phyloP scores from a whole-genome alignment of 2,113 vertebrate species.

The Colistium nudipinnis region DNA sequence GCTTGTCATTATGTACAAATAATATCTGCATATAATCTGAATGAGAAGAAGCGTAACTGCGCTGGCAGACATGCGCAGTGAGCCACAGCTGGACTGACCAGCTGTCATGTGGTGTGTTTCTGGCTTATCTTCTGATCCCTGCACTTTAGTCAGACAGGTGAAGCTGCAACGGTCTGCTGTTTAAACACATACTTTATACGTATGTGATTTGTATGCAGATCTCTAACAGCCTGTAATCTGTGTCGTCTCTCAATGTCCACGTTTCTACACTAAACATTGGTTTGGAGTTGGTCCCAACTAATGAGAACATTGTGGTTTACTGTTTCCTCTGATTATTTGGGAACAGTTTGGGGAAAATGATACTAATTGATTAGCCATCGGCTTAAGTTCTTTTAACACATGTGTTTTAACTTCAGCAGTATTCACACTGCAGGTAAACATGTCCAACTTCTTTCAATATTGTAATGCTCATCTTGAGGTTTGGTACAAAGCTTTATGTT shows the following conservation, averaged over 20 bases:
- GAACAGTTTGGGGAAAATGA: too few species aligned
- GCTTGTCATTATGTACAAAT: slow-evolving; percentile 19
- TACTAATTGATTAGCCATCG: too few species aligned
- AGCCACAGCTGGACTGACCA: background rate
- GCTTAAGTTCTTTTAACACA: too few species aligned
- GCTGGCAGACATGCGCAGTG: background rate
- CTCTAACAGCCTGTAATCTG: background rate
- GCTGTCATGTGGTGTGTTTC: background rate
- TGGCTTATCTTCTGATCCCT: background rate
- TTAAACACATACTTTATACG: background rate
- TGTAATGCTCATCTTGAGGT: background rate
- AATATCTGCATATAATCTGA: slow-evolving; percentile 27
- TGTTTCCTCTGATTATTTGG: background rate
- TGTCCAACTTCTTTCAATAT: background rate
- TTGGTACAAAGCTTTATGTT: background rate
- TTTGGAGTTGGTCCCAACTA: background rate
- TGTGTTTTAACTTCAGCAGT: too few species aligned
- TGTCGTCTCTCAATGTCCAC: too few species aligned
- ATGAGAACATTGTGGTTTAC: background rate
- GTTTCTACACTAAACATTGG: background rate
- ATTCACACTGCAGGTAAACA: background rate
- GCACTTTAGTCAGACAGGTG: slow-evolving; percentile 1
- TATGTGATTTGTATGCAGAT: background rate
- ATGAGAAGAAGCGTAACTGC: background rate
- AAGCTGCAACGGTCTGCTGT: background rate